A percentile compares a stretch with the other conserved stretches of the same genome.
Evolutionary conservation across 2,797 vertebrate genomes (phyloP).

Genomic region (Podarcis siculus): DNA sequence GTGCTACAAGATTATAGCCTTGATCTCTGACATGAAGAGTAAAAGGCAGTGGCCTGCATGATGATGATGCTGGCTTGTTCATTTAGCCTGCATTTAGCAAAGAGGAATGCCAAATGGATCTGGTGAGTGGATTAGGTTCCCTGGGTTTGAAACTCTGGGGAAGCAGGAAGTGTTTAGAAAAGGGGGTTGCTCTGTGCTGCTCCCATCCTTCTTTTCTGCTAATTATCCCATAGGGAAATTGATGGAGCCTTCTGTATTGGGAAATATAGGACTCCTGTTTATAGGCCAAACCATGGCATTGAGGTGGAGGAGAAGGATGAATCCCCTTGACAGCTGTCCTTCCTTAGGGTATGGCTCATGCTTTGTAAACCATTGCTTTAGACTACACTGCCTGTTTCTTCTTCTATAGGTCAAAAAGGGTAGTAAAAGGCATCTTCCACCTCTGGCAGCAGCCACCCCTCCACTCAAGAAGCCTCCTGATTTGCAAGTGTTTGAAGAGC

Average conservation of each 20-base stretch:
- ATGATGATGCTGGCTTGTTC: background rate
- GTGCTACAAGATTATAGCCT: background rate
- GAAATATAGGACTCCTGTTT: background rate
- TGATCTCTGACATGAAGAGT: background rate
- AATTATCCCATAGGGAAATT: background rate
- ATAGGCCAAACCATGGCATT: background rate
- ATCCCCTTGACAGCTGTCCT: background rate
- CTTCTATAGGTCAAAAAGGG: slow-evolving; percentile 8
- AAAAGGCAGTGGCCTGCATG: background rate
- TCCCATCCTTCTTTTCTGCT: too few species aligned
- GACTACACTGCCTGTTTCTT: background rate
- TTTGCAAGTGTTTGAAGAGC: background rate
- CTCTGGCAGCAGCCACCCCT: background rate
- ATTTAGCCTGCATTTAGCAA: background rate
- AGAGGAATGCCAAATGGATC: background rate
- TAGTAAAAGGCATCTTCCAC: background rate
- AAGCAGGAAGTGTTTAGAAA: background rate
- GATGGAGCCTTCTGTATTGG: background rate
- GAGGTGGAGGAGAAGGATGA: background rate
- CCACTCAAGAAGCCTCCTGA: slow-evolving; percentile 7
- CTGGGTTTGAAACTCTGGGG: background rate
- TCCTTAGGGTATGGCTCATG: background rate
- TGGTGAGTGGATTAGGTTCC: background rate
- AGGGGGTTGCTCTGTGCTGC: too few species aligned
- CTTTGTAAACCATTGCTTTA: background rate